Percentiles rank a stretch among this genome's conserved stretches.
These are phyloP conservation scores for Cremastinae sp. DNA, from an alignment of 2,888 invertebrate genomes.

Conservation along the genomic window DNA sequence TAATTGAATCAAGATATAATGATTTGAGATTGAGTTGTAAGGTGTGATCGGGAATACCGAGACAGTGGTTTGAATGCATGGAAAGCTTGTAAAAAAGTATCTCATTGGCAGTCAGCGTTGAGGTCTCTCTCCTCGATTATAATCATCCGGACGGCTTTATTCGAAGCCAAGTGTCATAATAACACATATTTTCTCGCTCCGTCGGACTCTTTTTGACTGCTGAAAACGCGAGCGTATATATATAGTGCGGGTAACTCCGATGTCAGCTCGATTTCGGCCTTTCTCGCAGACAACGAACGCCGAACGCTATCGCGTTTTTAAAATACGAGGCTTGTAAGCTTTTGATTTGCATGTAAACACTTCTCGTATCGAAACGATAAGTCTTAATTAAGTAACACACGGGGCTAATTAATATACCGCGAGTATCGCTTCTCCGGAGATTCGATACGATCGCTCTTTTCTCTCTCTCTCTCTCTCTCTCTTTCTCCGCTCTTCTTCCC, in stretches of 20 bases:
- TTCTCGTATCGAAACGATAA: conserved; percentile 68
- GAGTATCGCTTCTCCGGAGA: conserved; percentile 47
- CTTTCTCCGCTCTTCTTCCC: not conserved
- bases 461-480: too few species aligned
- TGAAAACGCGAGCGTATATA: not conserved
- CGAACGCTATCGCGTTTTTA: conserved; percentile 56
- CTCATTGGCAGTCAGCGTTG: too few species aligned
- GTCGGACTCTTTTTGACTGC: not conserved
- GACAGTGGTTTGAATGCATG: too few species aligned
- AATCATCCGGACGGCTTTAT: conserved; percentile 56
- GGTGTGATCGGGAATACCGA: too few species aligned
- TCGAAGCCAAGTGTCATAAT: conserved; percentile 50
- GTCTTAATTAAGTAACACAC: conserved; percentile 73
- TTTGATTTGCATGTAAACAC: conserved; percentile 75
- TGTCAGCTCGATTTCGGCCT: conserved; percentile 18
- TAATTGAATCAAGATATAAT: too few species aligned
- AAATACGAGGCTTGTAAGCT: conserved; percentile 42
- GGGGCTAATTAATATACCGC: conserved; percentile 74
- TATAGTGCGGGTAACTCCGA: conserved; percentile 14
- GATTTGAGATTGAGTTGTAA: too few species aligned
- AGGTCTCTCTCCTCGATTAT: conserved; percentile 43
- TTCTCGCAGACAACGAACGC: not conserved
- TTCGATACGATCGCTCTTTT: conserved; percentile 63
- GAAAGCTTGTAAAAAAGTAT: too few species aligned
- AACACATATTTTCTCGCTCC: not conserved